These are phyloP conservation scores for Meteorus sp. DNA, from an alignment of 1,140 invertebrate species.

Conservation along the genomic window DNA sequence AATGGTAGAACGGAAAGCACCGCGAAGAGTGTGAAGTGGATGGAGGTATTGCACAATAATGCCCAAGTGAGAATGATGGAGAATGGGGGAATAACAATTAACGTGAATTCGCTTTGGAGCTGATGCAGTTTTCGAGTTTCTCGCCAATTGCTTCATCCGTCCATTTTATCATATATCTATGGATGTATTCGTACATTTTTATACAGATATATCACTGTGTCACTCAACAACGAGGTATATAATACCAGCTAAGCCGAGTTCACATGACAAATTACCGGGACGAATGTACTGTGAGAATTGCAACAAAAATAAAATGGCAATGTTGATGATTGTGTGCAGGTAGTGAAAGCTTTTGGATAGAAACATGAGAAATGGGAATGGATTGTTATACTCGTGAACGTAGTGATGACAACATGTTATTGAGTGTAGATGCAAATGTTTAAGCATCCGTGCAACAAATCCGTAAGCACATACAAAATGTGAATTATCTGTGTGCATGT, in stretches of 20 bases:
- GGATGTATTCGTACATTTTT: no score
- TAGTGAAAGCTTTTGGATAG: slow-evolving; percentile 13
- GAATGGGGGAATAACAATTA: slow-evolving; percentile 44
- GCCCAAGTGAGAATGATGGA: not conserved
- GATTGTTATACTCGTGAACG: slow-evolving; percentile 5
- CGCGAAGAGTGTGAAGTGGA: slow-evolving; percentile 1
- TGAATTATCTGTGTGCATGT: no score
- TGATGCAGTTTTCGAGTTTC: slow-evolving; percentile 49
- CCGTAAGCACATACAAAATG: no score
- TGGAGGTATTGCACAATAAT: not conserved
- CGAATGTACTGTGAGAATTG: slow-evolving; percentile 5
- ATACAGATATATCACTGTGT: no score
- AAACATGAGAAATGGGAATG: slow-evolving; percentile 9
- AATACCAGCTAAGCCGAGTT: slow-evolving; percentile 38
- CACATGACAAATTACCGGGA: slow-evolving; percentile 40
- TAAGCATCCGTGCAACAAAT: no score
- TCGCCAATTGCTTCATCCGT: slow-evolving; percentile 40
- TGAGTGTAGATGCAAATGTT: no score
- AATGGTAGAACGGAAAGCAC: not conserved
- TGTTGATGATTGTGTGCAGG: not conserved
- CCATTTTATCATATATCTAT: slow-evolving; percentile 38
- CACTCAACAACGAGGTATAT: slow-evolving; percentile 9
- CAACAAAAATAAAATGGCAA: not conserved
- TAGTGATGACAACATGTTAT: slow-evolving; percentile 5
- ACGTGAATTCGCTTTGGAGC: slow-evolving; percentile 39